Evolutionary conservation across 2,888 invertebrate species (phyloP).

Genomic region (Biston betularia): DNA sequence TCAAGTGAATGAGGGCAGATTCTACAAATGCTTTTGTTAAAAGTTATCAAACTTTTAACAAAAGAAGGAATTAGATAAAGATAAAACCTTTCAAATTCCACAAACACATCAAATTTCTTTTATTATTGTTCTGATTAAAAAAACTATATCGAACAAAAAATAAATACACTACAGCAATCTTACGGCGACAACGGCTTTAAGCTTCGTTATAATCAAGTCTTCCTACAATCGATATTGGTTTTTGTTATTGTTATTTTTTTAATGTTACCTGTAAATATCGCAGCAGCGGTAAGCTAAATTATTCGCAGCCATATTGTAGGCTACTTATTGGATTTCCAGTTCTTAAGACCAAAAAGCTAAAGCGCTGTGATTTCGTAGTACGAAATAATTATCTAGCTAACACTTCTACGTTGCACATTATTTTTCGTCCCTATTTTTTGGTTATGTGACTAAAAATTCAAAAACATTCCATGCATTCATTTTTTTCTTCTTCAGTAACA

Average conservation of each 20-base stretch:
- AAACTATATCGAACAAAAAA: neutral
- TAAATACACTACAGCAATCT: neutral
- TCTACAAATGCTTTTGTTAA: too few relatives aligned
- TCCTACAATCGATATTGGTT: constrained; percentile 12
- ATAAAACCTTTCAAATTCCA: too few relatives aligned
- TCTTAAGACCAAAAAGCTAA: neutral
- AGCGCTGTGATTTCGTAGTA: constrained; percentile 1
- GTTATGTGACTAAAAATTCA: constrained; percentile 19
- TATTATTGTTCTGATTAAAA: too few relatives aligned
- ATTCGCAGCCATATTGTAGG: neutral
- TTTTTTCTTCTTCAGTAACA: too few relatives aligned
- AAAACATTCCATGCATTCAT: constrained; percentile 38
- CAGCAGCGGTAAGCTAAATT: neutral
- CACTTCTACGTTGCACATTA: neutral
- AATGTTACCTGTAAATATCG: constrained; percentile 4
- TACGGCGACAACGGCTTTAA: neutral
- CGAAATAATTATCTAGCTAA: neutral
- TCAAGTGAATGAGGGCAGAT: too few relatives aligned
- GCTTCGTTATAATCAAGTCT: constrained; percentile 8
- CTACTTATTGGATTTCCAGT: neutral
- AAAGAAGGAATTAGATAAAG: too few relatives aligned
- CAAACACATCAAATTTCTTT: too few relatives aligned
- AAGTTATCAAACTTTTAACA: too few relatives aligned
- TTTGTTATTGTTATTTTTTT: constrained; percentile 12
- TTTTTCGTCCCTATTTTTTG: constrained; percentile 2